Conservation (phyloP, 2,113 vertebrate species). For the Harpagus bidentatus region DNA sequence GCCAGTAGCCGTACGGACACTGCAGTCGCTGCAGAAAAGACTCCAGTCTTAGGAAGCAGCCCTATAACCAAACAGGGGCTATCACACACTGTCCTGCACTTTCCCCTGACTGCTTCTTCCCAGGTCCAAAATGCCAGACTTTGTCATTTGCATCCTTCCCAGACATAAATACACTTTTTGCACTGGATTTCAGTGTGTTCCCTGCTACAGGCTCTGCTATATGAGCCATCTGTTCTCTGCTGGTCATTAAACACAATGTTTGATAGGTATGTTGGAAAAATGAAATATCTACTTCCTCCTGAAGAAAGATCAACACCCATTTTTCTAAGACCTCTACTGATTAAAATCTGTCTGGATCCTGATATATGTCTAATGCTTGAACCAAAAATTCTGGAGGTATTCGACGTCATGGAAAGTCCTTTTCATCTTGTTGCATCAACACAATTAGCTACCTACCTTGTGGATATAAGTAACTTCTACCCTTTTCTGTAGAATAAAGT, state of each 20-base stretch:
- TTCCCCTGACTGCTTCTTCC: background rate
- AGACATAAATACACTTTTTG: background rate
- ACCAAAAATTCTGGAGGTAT: background rate
- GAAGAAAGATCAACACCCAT: background rate
- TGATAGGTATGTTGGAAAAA: background rate
- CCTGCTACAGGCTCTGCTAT: background rate
- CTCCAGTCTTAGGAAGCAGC: background rate
- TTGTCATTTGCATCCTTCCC: background rate
- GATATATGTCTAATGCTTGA: background rate
- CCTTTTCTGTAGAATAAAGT: background rate
- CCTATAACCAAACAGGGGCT: background rate
- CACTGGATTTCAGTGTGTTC: background rate
- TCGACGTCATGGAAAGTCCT: background rate
- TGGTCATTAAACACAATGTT: background rate
- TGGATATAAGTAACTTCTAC: background rate
- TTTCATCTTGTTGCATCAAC: background rate
- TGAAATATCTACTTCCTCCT: background rate
- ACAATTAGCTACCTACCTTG: background rate
- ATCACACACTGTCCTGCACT: background rate
- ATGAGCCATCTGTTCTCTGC: background rate
- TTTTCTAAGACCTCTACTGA: background rate
- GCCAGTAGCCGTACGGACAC: background rate
- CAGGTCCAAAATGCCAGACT: background rate
- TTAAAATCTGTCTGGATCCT: background rate
- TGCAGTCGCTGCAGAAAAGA: background rate